Evolutionary conservation across 2,797 vertebrate species (phyloP).

Genomic region (Sylvilagus floridanus): DNA sequence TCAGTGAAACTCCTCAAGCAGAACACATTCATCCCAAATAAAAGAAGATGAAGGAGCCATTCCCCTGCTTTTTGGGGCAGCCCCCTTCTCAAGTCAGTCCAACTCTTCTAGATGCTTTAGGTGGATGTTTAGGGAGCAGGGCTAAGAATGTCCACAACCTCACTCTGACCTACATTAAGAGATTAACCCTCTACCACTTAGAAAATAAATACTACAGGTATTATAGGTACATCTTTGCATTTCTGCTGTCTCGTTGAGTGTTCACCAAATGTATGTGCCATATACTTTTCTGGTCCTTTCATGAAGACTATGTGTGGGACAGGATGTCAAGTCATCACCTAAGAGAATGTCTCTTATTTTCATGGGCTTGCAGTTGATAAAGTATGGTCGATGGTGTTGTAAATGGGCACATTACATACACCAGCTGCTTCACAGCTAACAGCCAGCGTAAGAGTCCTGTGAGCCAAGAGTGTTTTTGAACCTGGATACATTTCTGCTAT

Average conservation of each 20-base stretch:
- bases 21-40: background rate
- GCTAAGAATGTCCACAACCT: background rate
- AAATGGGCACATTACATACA: background rate
- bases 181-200: background rate
- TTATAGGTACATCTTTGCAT: background rate
- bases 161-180: background rate
- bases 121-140: background rate
- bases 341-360: background rate
- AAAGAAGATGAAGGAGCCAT: background rate
- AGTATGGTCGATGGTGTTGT: background rate
- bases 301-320: background rate
- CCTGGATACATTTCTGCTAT: slow-evolving; percentile 68
- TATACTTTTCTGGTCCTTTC: background rate
- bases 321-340: background rate
- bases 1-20: background rate
- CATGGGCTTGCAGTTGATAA: background rate
- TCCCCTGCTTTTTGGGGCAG: background rate
- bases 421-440: background rate
- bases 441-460: background rate
- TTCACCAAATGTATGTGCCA: background rate
- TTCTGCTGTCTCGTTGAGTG: background rate
- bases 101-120: background rate
- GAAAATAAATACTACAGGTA: background rate
- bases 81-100: background rate
- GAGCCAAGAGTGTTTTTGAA: slow-evolving; percentile 53